Conservation (phyloP, 1,140 invertebrate species). For the Brachionus rubens region DNA sequence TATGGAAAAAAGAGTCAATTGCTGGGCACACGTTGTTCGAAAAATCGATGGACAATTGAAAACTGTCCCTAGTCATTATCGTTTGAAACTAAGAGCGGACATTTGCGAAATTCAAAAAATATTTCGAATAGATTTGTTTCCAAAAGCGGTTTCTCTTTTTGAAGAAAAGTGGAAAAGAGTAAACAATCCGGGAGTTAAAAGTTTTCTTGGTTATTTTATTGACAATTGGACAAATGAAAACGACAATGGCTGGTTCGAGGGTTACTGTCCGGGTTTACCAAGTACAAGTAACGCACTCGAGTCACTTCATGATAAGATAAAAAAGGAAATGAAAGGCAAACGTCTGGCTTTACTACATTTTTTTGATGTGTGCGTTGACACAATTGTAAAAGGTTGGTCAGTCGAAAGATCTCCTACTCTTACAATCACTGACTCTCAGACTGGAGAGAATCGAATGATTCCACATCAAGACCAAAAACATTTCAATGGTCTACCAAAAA, state of each 20-base stretch:
- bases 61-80: not conserved
- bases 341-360: no score
- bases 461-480: no score
- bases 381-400: no score
- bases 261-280: not conserved
- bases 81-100: not conserved
- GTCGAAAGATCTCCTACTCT: no score
- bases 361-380: no score
- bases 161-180: not conserved
- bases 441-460: no score
- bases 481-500: no score
- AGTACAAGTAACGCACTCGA: no score
- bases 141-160: not conserved
- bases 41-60: constrained; percentile 7
- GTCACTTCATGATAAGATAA: no score
- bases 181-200: not conserved
- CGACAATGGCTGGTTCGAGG: constrained; percentile 7
- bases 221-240: not conserved
- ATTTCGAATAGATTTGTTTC: not conserved
- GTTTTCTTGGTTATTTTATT: not conserved
- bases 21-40: constrained; percentile 22
- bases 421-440: no score
- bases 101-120: constrained; percentile 1
- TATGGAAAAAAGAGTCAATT: constrained; percentile 7
- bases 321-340: no score